Evolutionary conservation across 2,113 vertebrate species (phyloP).

Genomic region (Trinectes maculatus): DNA sequence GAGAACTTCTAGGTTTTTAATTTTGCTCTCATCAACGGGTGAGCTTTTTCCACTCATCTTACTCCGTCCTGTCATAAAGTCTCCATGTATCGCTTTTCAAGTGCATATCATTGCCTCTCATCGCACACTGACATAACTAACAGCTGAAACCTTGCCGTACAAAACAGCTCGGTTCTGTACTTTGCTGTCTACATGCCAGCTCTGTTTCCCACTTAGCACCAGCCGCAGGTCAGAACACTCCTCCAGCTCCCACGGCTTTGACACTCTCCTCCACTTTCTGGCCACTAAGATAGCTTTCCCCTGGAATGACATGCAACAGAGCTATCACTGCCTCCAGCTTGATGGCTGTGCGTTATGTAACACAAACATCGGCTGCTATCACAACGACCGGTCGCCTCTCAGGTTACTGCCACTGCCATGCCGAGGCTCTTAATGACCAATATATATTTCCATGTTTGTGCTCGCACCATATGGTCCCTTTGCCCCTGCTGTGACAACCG

Average conservation of each 20-base stretch:
- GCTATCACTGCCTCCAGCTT: slow-evolving; percentile 58
- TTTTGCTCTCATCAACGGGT: not conserved
- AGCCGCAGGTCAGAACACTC: slow-evolving; percentile 42
- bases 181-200: slow-evolving; percentile 48
- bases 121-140: slow-evolving; percentile 50
- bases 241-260: slow-evolving; percentile 36
- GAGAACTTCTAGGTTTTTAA: not conserved
- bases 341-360: slow-evolving; percentile 72
- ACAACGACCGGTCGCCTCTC: slow-evolving; percentile 60
- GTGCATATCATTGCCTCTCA: slow-evolving; percentile 14
- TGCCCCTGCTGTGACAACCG: slow-evolving; percentile 75
- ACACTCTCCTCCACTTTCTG: slow-evolving; percentile 69
- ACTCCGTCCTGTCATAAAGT: not conserved
- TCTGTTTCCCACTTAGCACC: slow-evolving; percentile 52
- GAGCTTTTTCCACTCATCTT: not conserved
- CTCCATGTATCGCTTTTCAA: slow-evolving; percentile 11
- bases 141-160: slow-evolving; percentile 66
- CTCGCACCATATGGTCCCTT: slow-evolving; percentile 31
- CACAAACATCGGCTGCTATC: slow-evolving; percentile 82
- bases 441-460: slow-evolving; percentile 42
- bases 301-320: slow-evolving; percentile 51
- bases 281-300: slow-evolving; percentile 62
- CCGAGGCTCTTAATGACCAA: slow-evolving; percentile 1
- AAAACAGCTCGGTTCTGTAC: slow-evolving; percentile 49
- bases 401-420: slow-evolving; percentile 64